phyloP scores from a whole-genome alignment of 1,140 invertebrate species.

The Acyrthosiphon pisum region DNA sequence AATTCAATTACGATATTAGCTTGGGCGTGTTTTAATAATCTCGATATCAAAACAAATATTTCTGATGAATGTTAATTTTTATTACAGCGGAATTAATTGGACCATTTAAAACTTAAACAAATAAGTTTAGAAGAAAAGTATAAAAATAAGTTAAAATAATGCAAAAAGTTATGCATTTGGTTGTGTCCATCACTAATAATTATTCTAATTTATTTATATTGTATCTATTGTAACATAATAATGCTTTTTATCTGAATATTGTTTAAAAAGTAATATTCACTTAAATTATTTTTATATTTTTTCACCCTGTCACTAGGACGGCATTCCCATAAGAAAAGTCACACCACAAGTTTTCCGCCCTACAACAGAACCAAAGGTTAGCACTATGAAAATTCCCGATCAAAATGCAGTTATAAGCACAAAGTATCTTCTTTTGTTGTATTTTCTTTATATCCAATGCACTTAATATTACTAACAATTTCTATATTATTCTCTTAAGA shows the following conservation, averaged over 20 bases:
- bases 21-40: neutral
- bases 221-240: constrained; percentile 22
- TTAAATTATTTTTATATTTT: constrained; percentile 46
- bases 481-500: neutral
- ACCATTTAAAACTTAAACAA: neutral
- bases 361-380: constrained; percentile 56
- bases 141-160: neutral
- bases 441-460: constrained; percentile 34
- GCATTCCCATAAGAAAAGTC: constrained; percentile 55
- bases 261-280: neutral
- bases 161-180: neutral
- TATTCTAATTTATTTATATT: neutral
- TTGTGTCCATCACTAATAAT: neutral
- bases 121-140: neutral
- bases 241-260: neutral
- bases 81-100: neutral
- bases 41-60: neutral
- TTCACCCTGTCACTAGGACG: constrained; percentile 53
- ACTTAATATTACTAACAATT: constrained; percentile 49
- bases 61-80: neutral
- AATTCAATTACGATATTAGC: neutral
- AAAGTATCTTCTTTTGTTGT: constrained; percentile 53
- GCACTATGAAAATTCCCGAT: constrained; percentile 47
- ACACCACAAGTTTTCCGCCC: constrained; percentile 54
- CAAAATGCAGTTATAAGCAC: constrained; percentile 46